Conservation (phyloP, 2,797 vertebrate species). For the Fistularia commersonii region DNA sequence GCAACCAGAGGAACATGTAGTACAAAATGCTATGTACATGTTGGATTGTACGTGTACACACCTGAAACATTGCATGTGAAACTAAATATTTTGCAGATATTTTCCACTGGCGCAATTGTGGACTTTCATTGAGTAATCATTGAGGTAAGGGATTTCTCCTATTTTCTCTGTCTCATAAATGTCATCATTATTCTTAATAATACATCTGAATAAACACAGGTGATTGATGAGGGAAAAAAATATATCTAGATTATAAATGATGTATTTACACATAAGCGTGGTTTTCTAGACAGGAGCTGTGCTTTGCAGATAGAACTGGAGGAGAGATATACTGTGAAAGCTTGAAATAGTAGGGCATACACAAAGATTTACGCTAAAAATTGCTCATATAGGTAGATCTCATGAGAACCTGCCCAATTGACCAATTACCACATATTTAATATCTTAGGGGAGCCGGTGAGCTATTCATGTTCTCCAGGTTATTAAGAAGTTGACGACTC, state of each 20-base stretch:
- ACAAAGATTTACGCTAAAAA: background rate
- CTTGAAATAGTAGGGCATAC: slow-evolving; percentile 34
- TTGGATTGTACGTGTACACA: slow-evolving; percentile 19
- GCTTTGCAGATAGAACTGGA: slow-evolving; percentile 12
- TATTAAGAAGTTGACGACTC: too few species aligned
- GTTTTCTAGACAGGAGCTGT: slow-evolving; percentile 27
- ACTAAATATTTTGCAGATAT: slow-evolving; percentile 22
- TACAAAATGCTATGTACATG: slow-evolving; percentile 27
- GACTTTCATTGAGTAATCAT: slow-evolving; percentile 4
- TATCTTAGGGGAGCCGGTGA: too few species aligned
- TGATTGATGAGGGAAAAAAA: background rate
- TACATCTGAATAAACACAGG: slow-evolving; percentile 10
- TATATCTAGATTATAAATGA: slow-evolving; percentile 26
- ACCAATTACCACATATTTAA: too few species aligned
- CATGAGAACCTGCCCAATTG: too few species aligned
- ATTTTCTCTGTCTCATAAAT: background rate
- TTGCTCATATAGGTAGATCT: too few species aligned
- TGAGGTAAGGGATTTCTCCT: slow-evolving; percentile 3
- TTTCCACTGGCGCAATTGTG: slow-evolving; percentile 9
- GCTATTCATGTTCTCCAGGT: too few species aligned
- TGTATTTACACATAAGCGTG: slow-evolving; percentile 24
- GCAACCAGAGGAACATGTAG: slow-evolving; percentile 42
- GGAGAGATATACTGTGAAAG: slow-evolving; percentile 28
- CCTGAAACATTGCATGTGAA: slow-evolving; percentile 25
- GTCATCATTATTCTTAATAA: slow-evolving; percentile 1